These are phyloP conservation scores for Patella ulyssiponensis DNA, from an alignment of 2,888 invertebrate genomes.

Conservation along the genomic window DNA sequence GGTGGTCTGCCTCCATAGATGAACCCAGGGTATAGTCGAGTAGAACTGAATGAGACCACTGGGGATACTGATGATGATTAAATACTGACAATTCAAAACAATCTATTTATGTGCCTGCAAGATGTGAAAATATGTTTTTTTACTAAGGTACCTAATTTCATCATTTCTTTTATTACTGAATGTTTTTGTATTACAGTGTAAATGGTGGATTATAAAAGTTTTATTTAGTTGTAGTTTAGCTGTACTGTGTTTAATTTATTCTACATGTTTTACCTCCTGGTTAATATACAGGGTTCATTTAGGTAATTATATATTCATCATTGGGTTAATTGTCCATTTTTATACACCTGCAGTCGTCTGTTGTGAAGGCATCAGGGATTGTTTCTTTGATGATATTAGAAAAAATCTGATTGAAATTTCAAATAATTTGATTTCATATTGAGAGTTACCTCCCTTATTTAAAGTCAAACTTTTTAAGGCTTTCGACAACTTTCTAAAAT, in stretches of 20 bases:
- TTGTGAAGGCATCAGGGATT: too few relatives aligned
- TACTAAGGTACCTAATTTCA: not conserved
- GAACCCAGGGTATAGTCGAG: too few relatives aligned
- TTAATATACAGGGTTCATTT: conserved; percentile 62
- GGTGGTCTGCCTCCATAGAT: too few relatives aligned
- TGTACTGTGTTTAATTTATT: conserved; percentile 64
- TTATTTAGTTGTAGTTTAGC: conserved; percentile 49
- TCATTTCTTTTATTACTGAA: not conserved
- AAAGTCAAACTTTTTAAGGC: too few relatives aligned
- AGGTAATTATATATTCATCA: conserved; percentile 52
- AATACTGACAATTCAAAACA: not conserved
- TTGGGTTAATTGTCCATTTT: too few relatives aligned
- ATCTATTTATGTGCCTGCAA: not conserved
- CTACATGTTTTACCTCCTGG: conserved; percentile 70
- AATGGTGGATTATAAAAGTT: conserved; percentile 71
- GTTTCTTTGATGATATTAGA: too few relatives aligned
- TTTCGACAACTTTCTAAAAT: too few relatives aligned
- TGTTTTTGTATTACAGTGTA: conserved; percentile 71
- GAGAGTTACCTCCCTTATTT: too few relatives aligned
- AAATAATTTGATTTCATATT: too few relatives aligned
- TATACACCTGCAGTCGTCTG: too few relatives aligned
- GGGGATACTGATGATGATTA: not conserved
- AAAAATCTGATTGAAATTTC: too few relatives aligned
- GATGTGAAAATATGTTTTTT: not conserved
- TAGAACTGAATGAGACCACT: too few relatives aligned